Base-by-base conservation (phyloP, 2,113 vertebrate genomes). In the Gambusia affinis region DNA sequence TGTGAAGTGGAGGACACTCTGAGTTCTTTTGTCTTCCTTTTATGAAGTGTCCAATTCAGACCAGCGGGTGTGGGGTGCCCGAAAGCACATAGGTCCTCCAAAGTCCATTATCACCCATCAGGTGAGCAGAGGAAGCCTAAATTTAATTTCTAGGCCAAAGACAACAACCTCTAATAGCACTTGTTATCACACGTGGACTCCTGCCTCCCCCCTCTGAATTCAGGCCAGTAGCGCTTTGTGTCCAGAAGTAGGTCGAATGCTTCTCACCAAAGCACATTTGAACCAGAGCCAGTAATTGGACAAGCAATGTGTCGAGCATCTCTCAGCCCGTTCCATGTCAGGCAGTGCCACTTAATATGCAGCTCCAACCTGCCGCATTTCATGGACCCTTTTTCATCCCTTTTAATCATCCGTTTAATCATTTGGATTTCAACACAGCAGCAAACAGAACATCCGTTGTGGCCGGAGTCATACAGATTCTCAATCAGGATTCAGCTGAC, bases 211-310 rank as follows among this genome's bases (percentile, higher is more conserved):
- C 80, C 83, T 91, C 89, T 90, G 89, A 90, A 93, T 94, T 94
- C 89, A 95, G 92, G 93, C 85, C 92, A 92, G 88, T 80, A 76
- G 83, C 77, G 91, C 91, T 92, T 92, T 93, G 91, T 91, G 79
- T 87, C 87, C 88, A 93, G 91, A 94, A 94, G 88, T 94, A 94
- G 95, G 94, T 91, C 93, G 91, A 91, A 92, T 93, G 92, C 92
- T 92, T 93, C 92, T 92, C 91, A 93, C 89, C 91, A 89, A 92
- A 93, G 35, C 89, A 91, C 51, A 88, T 91, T 90, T 92, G 92
- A 94, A 86, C 82, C 29, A 80, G 89, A 77, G 90, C 89, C 91
- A 89, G 85, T 94, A 94, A 93, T 92, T 93, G 92, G 91, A 91
- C 90, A 87, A 90, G 85, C 85, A 87, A 90, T 86, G 90, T 81